Conservation (phyloP, 2,113 vertebrate species). For the Chauna torquata region DNA sequence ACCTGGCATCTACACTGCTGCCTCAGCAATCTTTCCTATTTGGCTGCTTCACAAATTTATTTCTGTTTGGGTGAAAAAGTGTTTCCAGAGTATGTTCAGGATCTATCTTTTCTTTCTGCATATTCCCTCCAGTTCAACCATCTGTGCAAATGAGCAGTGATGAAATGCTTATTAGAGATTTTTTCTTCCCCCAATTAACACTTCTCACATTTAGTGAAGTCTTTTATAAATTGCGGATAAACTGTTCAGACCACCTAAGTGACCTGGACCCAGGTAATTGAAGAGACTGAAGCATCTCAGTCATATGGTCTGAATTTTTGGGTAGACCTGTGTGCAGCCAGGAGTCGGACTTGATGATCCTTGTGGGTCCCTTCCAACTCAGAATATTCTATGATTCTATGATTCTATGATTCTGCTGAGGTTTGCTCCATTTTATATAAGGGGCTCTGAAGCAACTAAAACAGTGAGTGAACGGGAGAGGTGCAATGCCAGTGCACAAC, state of each 20-base stretch:
- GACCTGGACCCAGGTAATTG: background rate
- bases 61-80: constrained; percentile 46
- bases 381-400: too few species aligned
- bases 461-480: background rate
- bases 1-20: constrained; percentile 20
- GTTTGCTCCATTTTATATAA: background rate
- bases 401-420: background rate
- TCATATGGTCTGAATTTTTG: too few species aligned
- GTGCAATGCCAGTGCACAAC: background rate
- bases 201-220: background rate
- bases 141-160: constrained; percentile 36
- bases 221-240: background rate
- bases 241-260: background rate
- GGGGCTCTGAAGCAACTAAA: background rate
- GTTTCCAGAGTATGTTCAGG: constrained; percentile 9
- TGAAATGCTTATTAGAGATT: constrained; percentile 19
- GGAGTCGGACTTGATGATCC: too few species aligned
- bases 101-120: constrained; percentile 34
- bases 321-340: too few species aligned
- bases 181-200: background rate
- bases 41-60: constrained; percentile 20
- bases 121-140: constrained; percentile 47
- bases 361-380: too few species aligned
- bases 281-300: background rate
- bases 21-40: constrained; percentile 37